A percentile compares a stretch with the other conserved stretches of the same genome.
phyloP scores from a whole-genome alignment of 2,113 vertebrate species.

The Percopsis transmontana region DNA sequence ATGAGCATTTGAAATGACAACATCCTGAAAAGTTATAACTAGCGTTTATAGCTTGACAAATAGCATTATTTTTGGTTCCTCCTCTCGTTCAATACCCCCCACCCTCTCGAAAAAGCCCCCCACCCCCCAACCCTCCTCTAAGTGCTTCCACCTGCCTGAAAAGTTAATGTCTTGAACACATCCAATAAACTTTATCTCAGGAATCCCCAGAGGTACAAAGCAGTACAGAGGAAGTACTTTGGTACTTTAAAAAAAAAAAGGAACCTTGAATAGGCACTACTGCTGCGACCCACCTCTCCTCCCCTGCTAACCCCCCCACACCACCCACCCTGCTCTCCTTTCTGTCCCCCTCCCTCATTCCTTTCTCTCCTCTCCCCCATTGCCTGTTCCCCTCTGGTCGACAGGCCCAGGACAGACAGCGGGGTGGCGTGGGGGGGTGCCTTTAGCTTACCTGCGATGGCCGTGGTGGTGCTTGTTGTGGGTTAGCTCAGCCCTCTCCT shows the following conservation, averaged over 20 bases:
- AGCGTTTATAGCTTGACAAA: constrained; percentile 57
- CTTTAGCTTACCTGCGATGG: constrained; percentile 83
- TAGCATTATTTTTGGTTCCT: constrained; percentile 67
- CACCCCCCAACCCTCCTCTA: constrained; percentile 47
- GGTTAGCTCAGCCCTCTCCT: constrained; percentile 80
- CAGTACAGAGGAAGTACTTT: constrained; percentile 67
- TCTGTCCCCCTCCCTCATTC: constrained; percentile 71
- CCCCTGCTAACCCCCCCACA: constrained; percentile 58
- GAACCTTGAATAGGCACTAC: constrained; percentile 68
- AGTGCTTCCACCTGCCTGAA: constrained; percentile 76
- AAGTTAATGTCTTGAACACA: constrained; percentile 72
- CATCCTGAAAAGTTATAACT: constrained; percentile 62
- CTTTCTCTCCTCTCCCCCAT: constrained; percentile 67
- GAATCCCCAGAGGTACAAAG: constrained; percentile 56
- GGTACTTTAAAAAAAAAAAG: constrained; percentile 60
- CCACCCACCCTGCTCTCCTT: constrained; percentile 60
- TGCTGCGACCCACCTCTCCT: constrained; percentile 70
- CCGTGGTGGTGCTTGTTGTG: constrained; percentile 81
- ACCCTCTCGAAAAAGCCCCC: constrained; percentile 17
- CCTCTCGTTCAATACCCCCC: constrained; percentile 46
- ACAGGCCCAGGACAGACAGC: constrained; percentile 76
- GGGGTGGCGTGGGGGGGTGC: constrained; percentile 60
- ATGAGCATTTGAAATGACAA: constrained; percentile 21
- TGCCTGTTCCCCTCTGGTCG: constrained; percentile 70
- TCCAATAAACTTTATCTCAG: constrained; percentile 72